Evolutionary conservation across 2,797 vertebrate species (phyloP), one percentile per base, ranked within the genome.

Genomic region (Petrocephalus schoutedeni): DNA sequence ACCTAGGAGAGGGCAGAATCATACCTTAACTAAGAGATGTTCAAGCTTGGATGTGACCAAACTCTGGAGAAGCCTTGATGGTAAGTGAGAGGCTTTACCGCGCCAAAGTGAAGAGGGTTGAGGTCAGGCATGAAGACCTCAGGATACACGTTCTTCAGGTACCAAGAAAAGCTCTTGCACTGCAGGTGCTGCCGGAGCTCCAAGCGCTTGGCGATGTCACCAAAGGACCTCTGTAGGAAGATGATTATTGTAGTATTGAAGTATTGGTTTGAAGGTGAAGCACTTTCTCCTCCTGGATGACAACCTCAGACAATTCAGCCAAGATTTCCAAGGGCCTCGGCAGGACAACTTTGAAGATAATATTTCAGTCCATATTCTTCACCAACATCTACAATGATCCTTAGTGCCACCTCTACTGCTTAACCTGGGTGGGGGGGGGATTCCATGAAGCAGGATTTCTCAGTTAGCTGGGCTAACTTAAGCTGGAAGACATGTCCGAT

Each of bases 151-250:
- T 97, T 98, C 91, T 93, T 96, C 92, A 99, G 96, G 95, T 97
- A 99, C 98, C 98, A 99, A 1, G 97, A 96, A 95, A 99, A 99
- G 93, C 95, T 98, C 94, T 99, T 98, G 95, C 98, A 99, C 57
- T 98, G 97, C 87, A 99, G 96, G 51, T 89, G 95, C 2, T 94
- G 93, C 59, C 96, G 97, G 93, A 99, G 96, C 57, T 96, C 95
- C 89, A 96, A 87, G 59, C 98, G 97, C 92, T 95, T 96, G 90
- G 97, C 97, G 92, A 98, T 93, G 56, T 99, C 96, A 88, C 98
- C 98, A 92, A 96, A 99, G 0, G 95, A 90, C 92, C 94, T 95
- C 98, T 99, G 95, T 93, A 91, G 89, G 91, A 74, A 90, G 90
- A 90, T 4, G 51, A 53, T 85, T 56, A n/a, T n/a, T n/a, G n/a